Evolutionary conservation across 2,797 vertebrate species (phyloP).

Genomic region (Sebastolobus altivelis): DNA sequence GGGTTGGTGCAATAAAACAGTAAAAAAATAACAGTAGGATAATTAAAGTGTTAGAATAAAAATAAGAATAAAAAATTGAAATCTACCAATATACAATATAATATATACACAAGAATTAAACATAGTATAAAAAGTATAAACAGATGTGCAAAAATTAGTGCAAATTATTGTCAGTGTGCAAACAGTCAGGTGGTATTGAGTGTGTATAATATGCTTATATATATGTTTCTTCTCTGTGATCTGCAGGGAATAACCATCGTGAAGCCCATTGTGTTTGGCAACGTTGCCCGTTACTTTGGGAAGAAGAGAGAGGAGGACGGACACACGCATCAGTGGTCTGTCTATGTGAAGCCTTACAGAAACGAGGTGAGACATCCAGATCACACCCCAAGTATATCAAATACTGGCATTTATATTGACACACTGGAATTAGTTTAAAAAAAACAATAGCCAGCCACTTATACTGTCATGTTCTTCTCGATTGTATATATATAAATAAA

Average conservation of each 20-base stretch:
- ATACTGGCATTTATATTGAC: neutral
- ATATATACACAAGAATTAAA: no score
- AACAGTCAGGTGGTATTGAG: no score
- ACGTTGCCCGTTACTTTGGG: conserved; percentile 96
- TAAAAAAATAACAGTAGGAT: no score
- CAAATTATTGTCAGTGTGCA: no score
- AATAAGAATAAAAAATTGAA: no score
- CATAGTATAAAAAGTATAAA: no score
- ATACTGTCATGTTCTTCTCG: neutral
- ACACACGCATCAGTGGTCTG: conserved; percentile 98
- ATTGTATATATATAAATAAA: neutral
- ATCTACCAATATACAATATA: no score
- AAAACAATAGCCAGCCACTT: neutral
- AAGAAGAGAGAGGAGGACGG: conserved; percentile 98
- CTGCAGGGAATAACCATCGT: conserved; percentile 95
- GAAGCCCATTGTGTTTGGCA: conserved; percentile 97
- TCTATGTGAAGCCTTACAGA: conserved; percentile 96
- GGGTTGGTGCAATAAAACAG: no score
- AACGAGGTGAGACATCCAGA: conserved; percentile 88
- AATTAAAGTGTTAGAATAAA: no score
- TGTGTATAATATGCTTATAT: no score
- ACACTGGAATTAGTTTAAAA: no score
- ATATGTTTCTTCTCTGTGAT: neutral
- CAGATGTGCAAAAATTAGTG: no score
- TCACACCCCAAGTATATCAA: neutral